Evolutionary conservation across 2,888 invertebrate species (phyloP), one percentile per base, ranked within the genome.

Genomic region (Drosophila buzzatii): DNA sequence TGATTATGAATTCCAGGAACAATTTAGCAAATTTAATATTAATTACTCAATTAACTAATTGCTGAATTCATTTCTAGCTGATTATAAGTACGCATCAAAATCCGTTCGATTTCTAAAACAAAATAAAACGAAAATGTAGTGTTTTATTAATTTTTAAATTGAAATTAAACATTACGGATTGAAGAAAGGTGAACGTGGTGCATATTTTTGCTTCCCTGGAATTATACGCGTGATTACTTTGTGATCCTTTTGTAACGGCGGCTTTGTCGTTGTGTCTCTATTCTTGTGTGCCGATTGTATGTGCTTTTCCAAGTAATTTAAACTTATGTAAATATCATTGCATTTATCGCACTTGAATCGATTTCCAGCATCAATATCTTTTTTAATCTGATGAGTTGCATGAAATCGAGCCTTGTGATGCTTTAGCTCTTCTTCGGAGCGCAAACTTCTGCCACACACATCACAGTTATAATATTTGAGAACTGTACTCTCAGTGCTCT

Each of bases 111-210:
- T 80, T 42, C 80, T 82, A 37, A 42, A 35, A 56, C 56, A 53
- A 55, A 37, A 59, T 31, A 44, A 18, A 5, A 3, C n/a, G 5
- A 9, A 6, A 14, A n/a, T 47, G 20, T 1, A 20, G 14, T 18
- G 9, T 18, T n/a, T 4, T 4, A 10, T 31, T 9, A 41, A 16
- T 52, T 4, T 7, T 2, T 0, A 10, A 31, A 18, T 1, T 0
- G 0, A 35, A 42, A 35, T 10, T 31, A 16, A 2, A 5, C 66
- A 75, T 37, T 71, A 81, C 83, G 81, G 83, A 70, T 78, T 81
- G 23, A 64, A 78, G 31, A 55, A 75, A 2, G 61, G 81, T n/a
- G 69, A 81, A 12, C 71, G 78, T 5, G 64, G 69, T 23, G 83
- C 59, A 42, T 83, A 83, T 35, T 69, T 83, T 1, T 23, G 57